Percentiles rank a stretch among this genome's conserved stretches.
Conservation (phyloP, 2,888 invertebrate genomes). For the Acleris cristana region DNA sequence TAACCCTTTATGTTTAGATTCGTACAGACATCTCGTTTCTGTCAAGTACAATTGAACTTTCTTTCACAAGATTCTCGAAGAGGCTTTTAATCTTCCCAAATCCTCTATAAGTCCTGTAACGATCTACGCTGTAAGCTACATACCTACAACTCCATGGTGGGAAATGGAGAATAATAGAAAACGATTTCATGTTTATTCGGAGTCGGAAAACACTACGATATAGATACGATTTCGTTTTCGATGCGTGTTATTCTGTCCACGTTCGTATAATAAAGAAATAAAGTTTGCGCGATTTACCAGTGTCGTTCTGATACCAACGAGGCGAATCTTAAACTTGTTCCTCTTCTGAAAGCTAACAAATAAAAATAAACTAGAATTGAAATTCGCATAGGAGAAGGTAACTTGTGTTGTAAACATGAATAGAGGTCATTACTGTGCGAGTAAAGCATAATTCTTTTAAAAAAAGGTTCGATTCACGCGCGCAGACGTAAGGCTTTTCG, state of each 20-base stretch:
- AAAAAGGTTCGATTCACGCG: constrained; percentile 60
- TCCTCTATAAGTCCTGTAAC: constrained; percentile 23
- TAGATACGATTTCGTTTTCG: constrained; percentile 12
- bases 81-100: constrained; percentile 27
- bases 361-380: constrained; percentile 19
- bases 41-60: constrained; percentile 41
- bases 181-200: constrained; percentile 23
- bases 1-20: constrained; percentile 30
- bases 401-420: constrained; percentile 19
- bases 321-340: constrained; percentile 27
- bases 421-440: constrained; percentile 3
- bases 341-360: constrained; percentile 19
- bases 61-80: constrained; percentile 21
- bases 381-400: constrained; percentile 3
- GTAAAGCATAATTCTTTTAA: constrained; percentile 35
- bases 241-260: constrained; percentile 16
- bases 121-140: constrained; percentile 19
- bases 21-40: constrained; percentile 27
- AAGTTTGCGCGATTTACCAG: constrained; percentile 25
- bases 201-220: constrained; percentile 5
- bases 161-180: constrained; percentile 24
- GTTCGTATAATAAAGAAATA: constrained; percentile 30
- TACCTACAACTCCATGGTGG: constrained; percentile 1
- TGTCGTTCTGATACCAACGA: constrained; percentile 25
- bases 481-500: constrained; percentile 55